phyloP scores from a whole-genome alignment of 1,140 invertebrate genomes.

The Cydia fagiglandana region DNA sequence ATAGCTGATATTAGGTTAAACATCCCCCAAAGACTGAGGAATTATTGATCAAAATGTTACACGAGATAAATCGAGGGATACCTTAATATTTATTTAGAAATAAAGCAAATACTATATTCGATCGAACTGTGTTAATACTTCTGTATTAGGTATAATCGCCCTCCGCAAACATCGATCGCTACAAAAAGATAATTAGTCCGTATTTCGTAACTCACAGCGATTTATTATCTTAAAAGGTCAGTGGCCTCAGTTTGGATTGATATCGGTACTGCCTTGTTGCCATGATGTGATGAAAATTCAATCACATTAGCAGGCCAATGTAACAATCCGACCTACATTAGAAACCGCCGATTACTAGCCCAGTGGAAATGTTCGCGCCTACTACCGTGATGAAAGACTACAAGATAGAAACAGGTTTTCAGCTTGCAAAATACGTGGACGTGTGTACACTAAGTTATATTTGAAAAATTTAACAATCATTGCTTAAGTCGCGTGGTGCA shows the following conservation, averaged over 20 bases:
- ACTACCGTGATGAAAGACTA: constrained; percentile 22
- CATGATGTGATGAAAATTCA: constrained; percentile 18
- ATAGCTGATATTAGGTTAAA: no score
- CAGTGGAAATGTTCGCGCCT: constrained; percentile 12
- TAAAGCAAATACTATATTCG: not conserved
- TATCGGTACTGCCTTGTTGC: not conserved
- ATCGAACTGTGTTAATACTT: not conserved
- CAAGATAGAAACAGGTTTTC: constrained; percentile 25
- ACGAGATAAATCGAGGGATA: not conserved
- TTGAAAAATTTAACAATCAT: constrained; percentile 31
- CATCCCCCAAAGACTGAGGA: no score
- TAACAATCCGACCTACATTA: constrained; percentile 30
- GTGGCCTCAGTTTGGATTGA: not conserved
- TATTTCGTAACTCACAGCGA: not conserved
- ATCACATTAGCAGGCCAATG: constrained; percentile 14
- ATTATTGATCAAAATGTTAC: no score
- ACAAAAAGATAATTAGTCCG: not conserved
- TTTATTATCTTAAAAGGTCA: constrained; percentile 13
- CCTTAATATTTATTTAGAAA: not conserved
- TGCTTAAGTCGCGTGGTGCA: constrained; percentile 24
- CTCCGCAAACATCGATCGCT: not conserved
- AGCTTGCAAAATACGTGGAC: constrained; percentile 29
- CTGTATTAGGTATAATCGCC: not conserved
- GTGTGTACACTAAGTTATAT: constrained; percentile 25
- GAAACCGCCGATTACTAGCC: constrained; percentile 7